Conservation (phyloP, 1,140 invertebrate species). For the Megalonaias nervosa region DNA sequence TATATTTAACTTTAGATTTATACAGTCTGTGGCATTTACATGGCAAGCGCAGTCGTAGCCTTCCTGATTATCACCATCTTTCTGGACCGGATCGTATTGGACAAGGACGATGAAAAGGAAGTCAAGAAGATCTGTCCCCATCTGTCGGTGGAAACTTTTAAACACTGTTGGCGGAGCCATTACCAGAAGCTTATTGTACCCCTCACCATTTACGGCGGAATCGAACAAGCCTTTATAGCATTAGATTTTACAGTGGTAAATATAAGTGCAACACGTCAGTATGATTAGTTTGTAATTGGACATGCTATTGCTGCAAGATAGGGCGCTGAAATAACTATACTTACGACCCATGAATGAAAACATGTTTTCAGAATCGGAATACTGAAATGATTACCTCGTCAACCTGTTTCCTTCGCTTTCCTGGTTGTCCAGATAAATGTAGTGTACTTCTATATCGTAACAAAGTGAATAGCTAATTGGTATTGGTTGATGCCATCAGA, state of each 20-base stretch:
- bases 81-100: slow-evolving; percentile 78
- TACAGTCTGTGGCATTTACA: slow-evolving; percentile 89
- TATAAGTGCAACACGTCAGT: neutral
- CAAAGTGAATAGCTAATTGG: no score
- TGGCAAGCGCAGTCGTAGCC: slow-evolving; percentile 87
- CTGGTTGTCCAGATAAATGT: no score
- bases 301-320: no score
- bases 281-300: no score
- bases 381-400: no score
- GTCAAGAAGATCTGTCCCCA: slow-evolving; percentile 72
- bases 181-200: slow-evolving; percentile 91
- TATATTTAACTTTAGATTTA: slow-evolving; percentile 41
- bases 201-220: slow-evolving; percentile 95
- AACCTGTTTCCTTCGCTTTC: no score
- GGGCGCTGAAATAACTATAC: no score
- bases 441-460: no score
- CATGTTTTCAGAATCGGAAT: no score
- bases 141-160: slow-evolving; percentile 88
- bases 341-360: no score
- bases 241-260: slow-evolving; percentile 92
- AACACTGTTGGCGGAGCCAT: slow-evolving; percentile 84
- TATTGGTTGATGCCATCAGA: no score
- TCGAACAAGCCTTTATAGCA: slow-evolving; percentile 97
- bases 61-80: slow-evolving; percentile 88
- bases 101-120: slow-evolving; percentile 23